These are phyloP conservation scores for Drosophila longiperda DNA, from an alignment of 2,888 invertebrate genomes.

Conservation along the genomic window DNA sequence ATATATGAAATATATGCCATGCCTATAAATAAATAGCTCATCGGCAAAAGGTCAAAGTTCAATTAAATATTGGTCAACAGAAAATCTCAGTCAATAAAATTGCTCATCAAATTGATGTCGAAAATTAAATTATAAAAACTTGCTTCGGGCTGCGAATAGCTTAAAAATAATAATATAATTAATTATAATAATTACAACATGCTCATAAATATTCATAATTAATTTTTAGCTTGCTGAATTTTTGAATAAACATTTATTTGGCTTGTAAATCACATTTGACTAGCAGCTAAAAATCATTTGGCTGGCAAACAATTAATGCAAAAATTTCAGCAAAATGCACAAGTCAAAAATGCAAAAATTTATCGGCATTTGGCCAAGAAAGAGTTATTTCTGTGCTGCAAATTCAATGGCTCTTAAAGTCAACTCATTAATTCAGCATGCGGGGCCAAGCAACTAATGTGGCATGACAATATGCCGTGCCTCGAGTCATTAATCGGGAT, in stretches of 20 bases:
- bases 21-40: neutral
- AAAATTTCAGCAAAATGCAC: conserved; percentile 6
- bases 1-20: neutral
- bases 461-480: conserved; percentile 37
- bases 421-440: conserved; percentile 62
- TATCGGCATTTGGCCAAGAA: conserved; percentile 50
- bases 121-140: neutral
- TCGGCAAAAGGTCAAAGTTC: neutral
- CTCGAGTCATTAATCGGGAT: conserved; percentile 28
- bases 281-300: conserved; percentile 5
- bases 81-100: neutral
- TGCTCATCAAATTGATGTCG: neutral
- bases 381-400: conserved; percentile 51
- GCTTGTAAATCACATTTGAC: conserved; percentile 16
- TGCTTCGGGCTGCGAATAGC: neutral
- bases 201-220: neutral
- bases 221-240: neutral
- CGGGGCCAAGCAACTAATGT: conserved; percentile 56
- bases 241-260: neutral
- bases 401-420: conserved; percentile 25
- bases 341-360: conserved; percentile 19
- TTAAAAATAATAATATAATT: neutral
- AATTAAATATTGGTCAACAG: neutral
- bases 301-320: conserved; percentile 12
- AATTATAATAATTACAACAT: neutral